These are phyloP conservation scores for Pachypeltis micranthus DNA, from an alignment of 1,140 invertebrate genomes.

Conservation along the genomic window DNA sequence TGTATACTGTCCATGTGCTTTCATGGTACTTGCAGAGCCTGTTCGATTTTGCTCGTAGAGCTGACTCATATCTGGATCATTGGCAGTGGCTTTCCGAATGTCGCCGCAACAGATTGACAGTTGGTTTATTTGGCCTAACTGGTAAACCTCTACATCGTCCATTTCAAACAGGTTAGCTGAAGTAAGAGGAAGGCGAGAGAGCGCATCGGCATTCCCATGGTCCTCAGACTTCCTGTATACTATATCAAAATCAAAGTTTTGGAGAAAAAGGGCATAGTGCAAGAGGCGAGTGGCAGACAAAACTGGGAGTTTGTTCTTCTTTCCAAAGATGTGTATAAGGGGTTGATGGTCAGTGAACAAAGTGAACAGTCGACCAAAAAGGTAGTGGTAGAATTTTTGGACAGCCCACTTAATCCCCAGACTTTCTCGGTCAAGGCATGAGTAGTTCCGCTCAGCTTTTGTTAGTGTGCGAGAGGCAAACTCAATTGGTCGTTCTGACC, in stretches of 20 bases:
- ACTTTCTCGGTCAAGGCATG: constrained; percentile 38
- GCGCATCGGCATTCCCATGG: constrained; percentile 29
- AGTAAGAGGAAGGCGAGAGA: constrained; percentile 27
- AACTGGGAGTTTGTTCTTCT: constrained; percentile 29
- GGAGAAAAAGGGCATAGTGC: constrained; percentile 31
- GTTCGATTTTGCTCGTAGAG: neutral
- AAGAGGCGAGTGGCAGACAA: constrained; percentile 29
- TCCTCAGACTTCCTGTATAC: constrained; percentile 25
- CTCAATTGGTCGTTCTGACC: neutral
- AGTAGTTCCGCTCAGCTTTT: constrained; percentile 34
- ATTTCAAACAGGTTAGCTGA: neutral
- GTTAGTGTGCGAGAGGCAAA: constrained; percentile 30
- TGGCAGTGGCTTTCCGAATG: neutral
- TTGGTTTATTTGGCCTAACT: neutral
- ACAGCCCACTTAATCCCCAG: constrained; percentile 24
- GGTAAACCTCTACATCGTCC: neutral
- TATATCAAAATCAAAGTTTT: constrained; percentile 32
- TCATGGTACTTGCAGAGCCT: neutral
- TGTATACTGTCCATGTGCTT: neutral
- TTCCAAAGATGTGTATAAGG: constrained; percentile 35
- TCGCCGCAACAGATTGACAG: neutral
- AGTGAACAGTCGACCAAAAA: constrained; percentile 35
- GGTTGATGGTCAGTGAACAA: constrained; percentile 39
- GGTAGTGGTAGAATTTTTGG: neutral
- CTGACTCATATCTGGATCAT: neutral